Percentiles rank a stretch among this genome's conserved stretches.
Conservation (phyloP, 2,113 vertebrate species). For the Gopherus flavomarginatus region DNA sequence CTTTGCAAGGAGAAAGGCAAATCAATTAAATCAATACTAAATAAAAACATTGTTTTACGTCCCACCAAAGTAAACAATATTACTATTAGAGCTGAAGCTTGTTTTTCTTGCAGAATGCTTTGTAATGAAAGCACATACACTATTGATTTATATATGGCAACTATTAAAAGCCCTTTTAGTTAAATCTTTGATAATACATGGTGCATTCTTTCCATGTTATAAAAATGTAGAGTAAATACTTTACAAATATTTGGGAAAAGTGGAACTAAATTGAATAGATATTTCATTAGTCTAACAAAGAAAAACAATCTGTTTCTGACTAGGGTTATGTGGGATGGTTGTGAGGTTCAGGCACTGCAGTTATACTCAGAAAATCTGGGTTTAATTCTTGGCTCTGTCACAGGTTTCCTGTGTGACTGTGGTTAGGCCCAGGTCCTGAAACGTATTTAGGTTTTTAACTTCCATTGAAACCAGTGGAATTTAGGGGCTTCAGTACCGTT, state of each 20-base stretch:
- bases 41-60: slow-evolving; percentile 44
- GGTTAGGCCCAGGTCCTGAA: not conserved
- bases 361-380: not conserved
- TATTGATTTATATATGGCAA: not conserved
- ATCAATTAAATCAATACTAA: slow-evolving; percentile 43
- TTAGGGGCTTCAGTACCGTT: not conserved
- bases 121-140: not conserved
- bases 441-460: not conserved
- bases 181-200: not conserved
- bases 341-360: no score
- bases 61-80: slow-evolving; percentile 8
- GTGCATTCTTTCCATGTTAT: not conserved
- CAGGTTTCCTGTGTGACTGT: not conserved
- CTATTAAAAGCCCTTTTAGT: not conserved
- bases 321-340: no score
- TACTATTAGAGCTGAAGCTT: slow-evolving; percentile 6
- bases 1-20: slow-evolving; percentile 45
- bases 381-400: not conserved
- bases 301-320: no score
- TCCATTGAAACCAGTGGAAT: no score
- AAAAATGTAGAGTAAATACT: slow-evolving; percentile 14
- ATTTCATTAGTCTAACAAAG: not conserved
- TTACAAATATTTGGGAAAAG: not conserved
- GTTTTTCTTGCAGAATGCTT: not conserved
- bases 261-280: not conserved